Conservation (phyloP, 2,113 vertebrate genomes). For the Indicator maculatus region DNA sequence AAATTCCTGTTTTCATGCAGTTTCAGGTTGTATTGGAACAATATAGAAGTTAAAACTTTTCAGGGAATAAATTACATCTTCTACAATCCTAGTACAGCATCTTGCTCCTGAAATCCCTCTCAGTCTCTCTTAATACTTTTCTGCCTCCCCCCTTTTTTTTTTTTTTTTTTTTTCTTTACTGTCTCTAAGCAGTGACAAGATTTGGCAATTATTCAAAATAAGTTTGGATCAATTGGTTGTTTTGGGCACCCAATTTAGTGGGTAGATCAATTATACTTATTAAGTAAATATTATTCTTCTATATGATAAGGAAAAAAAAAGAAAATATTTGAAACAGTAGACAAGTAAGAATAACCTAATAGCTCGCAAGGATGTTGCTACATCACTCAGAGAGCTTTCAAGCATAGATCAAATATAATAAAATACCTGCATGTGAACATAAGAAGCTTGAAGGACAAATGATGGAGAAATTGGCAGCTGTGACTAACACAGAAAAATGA, state of each 20-base stretch:
- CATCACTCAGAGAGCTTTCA: conserved; percentile 18
- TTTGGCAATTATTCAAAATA: background rate
- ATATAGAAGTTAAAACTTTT: background rate
- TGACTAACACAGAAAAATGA: conserved; percentile 9
- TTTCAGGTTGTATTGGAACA: background rate
- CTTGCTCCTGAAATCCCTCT: background rate
- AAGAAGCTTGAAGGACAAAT: conserved; percentile 42
- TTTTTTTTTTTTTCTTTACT: background rate
- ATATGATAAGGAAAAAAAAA: background rate
- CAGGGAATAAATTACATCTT: background rate
- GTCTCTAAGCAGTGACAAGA: background rate
- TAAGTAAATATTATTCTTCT: background rate
- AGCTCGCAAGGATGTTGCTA: background rate
- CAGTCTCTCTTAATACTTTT: background rate
- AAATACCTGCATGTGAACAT: conserved; percentile 23
- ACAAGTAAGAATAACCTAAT: background rate
- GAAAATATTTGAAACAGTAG: background rate
- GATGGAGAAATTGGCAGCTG: conserved; percentile 31
- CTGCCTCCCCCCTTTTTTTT: background rate
- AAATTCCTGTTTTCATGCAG: background rate
- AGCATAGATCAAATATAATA: conserved; percentile 18
- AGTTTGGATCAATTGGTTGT: background rate
- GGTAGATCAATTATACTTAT: background rate
- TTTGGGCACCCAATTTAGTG: background rate
- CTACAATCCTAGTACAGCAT: accelerated